These are phyloP conservation scores for Hermetia illucens DNA, from an alignment of 1,140 invertebrate species.

Conservation along the genomic window DNA sequence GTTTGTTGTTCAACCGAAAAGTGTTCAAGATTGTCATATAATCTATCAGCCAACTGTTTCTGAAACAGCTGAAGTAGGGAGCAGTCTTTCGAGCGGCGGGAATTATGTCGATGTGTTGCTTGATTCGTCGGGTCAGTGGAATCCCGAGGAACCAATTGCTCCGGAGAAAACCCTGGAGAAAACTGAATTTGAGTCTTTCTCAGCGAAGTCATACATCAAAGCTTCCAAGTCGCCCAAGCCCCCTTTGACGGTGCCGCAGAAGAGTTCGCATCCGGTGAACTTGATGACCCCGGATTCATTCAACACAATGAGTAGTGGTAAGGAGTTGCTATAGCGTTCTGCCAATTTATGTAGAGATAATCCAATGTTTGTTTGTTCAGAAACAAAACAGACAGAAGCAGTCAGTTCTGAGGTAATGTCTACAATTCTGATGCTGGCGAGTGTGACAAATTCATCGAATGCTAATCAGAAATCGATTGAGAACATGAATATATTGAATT, in stretches of 20 bases:
- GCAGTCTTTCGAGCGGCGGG: slow-evolving; percentile 10
- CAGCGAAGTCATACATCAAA: too few relatives aligned
- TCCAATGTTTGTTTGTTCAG: not conserved
- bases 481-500: slow-evolving; percentile 19
- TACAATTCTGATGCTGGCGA: slow-evolving; percentile 26
- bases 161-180: slow-evolving; percentile 15
- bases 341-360: not conserved
- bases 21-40: slow-evolving; percentile 72
- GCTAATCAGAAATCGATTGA: slow-evolving; percentile 8
- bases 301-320: slow-evolving; percentile 48
- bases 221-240: not conserved
- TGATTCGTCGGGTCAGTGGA: not conserved
- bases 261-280: slow-evolving; percentile 33
- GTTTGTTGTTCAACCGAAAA: slow-evolving; percentile 78
- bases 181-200: too few relatives aligned
- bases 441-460: slow-evolving; percentile 14
- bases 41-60: slow-evolving; percentile 45
- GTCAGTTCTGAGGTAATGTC: slow-evolving; percentile 26
- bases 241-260: slow-evolving; percentile 13
- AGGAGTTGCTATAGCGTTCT: slow-evolving; percentile 23
- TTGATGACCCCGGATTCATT: slow-evolving; percentile 84
- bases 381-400: slow-evolving; percentile 10
- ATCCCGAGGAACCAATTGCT: slow-evolving; percentile 4
- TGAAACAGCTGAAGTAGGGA: slow-evolving; percentile 15
- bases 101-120: too few relatives aligned